phyloP scores from a whole-genome alignment of 2,113 vertebrate genomes.

The Albula glossodonta region DNA sequence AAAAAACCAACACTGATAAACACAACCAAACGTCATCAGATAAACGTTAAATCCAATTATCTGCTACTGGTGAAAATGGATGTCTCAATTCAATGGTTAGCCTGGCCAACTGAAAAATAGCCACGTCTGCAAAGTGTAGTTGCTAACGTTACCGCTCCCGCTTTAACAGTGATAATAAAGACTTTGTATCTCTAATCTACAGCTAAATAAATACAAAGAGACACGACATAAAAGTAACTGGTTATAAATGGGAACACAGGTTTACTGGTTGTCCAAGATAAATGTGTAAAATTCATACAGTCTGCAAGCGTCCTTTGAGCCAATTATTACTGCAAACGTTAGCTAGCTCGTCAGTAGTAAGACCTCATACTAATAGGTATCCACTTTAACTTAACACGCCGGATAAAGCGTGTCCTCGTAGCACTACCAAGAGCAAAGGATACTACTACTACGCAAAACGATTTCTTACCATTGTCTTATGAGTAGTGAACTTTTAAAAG shows the following conservation, averaged over 20 bases:
- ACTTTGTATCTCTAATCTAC: neutral
- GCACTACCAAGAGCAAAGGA: neutral
- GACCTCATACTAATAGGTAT: neutral
- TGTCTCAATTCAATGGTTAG: neutral
- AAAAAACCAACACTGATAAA: too few species aligned
- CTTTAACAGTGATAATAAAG: too few species aligned
- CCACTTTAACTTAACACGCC: neutral
- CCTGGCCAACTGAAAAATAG: constrained; percentile 24
- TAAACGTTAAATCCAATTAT: neutral
- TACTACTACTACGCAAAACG: neutral
- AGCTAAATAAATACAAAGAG: too few species aligned
- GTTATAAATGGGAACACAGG: too few species aligned
- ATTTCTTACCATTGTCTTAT: constrained; percentile 20
- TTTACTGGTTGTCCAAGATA: too few species aligned
- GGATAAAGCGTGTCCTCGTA: neutral
- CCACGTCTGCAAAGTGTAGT: constrained; percentile 60
- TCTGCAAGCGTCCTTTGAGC: neutral
- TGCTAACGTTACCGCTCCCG: neutral
- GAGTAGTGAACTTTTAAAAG: neutral
- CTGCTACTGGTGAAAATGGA: neutral
- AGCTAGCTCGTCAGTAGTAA: constrained; percentile 34
- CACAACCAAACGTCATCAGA: neutral
- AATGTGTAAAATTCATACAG: too few species aligned
- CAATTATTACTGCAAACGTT: constrained; percentile 31
- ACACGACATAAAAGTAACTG: too few species aligned